phyloP scores from a whole-genome alignment of 2,888 invertebrate species.

The Polyploca ridens region DNA sequence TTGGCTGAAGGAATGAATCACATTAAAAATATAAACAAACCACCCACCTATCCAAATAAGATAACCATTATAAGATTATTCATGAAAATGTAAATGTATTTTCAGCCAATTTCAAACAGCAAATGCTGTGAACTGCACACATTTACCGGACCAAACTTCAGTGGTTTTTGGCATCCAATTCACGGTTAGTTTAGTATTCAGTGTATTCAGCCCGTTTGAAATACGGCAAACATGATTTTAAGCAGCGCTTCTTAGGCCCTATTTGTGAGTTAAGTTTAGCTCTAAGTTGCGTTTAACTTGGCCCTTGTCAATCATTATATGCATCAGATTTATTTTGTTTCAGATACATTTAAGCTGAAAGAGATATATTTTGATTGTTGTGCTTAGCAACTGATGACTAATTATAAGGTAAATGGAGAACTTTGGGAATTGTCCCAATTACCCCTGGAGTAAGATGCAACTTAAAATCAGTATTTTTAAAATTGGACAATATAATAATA shows the following conservation, averaged over 20 bases:
- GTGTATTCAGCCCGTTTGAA: not conserved
- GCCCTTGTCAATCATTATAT: not conserved
- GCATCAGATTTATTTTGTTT: no score
- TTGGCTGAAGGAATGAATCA: not conserved
- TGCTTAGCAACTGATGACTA: no score
- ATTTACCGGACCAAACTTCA: not conserved
- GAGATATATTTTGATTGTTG: no score
- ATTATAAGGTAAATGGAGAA: no score
- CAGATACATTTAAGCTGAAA: no score
- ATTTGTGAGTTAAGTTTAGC: not conserved
- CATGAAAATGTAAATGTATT: not conserved
- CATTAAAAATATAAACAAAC: not conserved
- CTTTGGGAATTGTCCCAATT: no score
- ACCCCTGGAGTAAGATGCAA: no score
- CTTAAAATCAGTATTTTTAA: no score
- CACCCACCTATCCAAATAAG: not conserved
- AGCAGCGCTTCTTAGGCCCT: not conserved
- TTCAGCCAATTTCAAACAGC: not conserved
- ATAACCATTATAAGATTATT: not conserved
- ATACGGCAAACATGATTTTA: slow-evolving; percentile 3
- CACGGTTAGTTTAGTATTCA: slow-evolving; percentile 10
- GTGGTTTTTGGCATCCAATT: not conserved
- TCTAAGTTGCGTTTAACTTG: not conserved
- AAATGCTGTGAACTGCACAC: not conserved
- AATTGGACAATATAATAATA: no score